These are phyloP conservation scores for Formica selysi DNA, from an alignment of 1,140 invertebrate genomes.

Conservation along the genomic window DNA sequence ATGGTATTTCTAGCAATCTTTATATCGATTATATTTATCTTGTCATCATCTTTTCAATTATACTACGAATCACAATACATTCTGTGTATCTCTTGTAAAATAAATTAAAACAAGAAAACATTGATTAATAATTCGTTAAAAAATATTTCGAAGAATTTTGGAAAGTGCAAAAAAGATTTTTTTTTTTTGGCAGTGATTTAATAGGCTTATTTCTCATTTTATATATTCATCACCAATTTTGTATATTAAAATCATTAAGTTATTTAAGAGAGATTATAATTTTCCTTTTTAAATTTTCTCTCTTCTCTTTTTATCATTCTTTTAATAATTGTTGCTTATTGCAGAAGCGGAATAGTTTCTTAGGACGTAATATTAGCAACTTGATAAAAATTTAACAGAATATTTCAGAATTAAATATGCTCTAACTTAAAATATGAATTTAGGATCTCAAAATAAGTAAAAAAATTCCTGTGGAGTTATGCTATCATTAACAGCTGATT, in stretches of 20 bases:
- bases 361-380: not conserved
- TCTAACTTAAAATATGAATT: no score
- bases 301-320: not conserved
- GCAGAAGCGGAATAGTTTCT: not conserved
- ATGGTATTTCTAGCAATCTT: not conserved
- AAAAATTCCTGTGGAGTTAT: not conserved
- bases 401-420: not conserved
- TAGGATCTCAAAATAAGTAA: no score
- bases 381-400: not conserved
- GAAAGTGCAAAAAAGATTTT: slow-evolving; percentile 39
- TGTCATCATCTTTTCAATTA: not conserved
- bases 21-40: not conserved
- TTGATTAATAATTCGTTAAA: not conserved
- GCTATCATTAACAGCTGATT: not conserved
- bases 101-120: not conserved
- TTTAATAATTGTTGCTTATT: not conserved
- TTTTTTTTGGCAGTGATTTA: slow-evolving; percentile 43
- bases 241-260: not conserved
- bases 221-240: slow-evolving; percentile 20
- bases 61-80: not conserved
- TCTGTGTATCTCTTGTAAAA: not conserved
- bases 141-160: slow-evolving; percentile 6
- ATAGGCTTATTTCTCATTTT: slow-evolving; percentile 42
- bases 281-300: not conserved
- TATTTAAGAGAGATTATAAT: not conserved